Base-by-base conservation (phyloP, 92 coral and sea anemone genomes). In the Metridium senile region DNA sequence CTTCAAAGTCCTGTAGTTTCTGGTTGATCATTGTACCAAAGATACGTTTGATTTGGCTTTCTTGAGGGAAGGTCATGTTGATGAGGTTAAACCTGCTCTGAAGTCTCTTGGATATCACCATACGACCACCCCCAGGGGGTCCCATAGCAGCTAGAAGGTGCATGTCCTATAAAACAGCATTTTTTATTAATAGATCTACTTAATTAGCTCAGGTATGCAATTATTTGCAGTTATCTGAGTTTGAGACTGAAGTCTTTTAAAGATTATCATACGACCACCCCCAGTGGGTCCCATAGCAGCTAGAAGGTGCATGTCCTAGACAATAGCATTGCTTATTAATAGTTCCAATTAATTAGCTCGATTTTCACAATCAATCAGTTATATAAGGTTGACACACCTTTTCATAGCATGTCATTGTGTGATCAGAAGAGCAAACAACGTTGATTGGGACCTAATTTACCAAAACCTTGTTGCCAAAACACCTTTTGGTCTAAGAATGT, bases 31-130 rank as follows among this genome's bases (percentile, higher is more conserved):
- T 95, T 54, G 99, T 95, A 4, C 99, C 99, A 75, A 95, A 95
- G 68, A 95, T 95, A 20, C 99, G 93, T 85, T 92, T 95, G 82
- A 95, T 95, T 70, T 95, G 99, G 69, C 99, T 95, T 82, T 95
- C 99, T 93, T 95, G 99, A 18, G 99, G 99, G 80, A 95, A 95
- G 25, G 97, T 92, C 99, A 95, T 95, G 81, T 95, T 95, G 81
- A 95, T 92, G 53, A 92, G 86, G 62, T 95, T 95, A 74, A 95
- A 95, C 71, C 99, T 87, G 86, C 99, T 95, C 81, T 95, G 99
- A 22, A 95, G 88, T 80, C 99, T 84, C 84, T 89, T 88, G 32
- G 99, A 95, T 75, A 95, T 95, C 86, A 89, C 97, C 99, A 95
- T 95, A 43, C 99, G 88, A 43, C 99, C 99, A 9, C 99, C 99